Evolutionary conservation across 2,113 vertebrate genomes (phyloP), one percentile per base, ranked within the genome.

Genomic region (Nothoprocta perdicaria): DNA sequence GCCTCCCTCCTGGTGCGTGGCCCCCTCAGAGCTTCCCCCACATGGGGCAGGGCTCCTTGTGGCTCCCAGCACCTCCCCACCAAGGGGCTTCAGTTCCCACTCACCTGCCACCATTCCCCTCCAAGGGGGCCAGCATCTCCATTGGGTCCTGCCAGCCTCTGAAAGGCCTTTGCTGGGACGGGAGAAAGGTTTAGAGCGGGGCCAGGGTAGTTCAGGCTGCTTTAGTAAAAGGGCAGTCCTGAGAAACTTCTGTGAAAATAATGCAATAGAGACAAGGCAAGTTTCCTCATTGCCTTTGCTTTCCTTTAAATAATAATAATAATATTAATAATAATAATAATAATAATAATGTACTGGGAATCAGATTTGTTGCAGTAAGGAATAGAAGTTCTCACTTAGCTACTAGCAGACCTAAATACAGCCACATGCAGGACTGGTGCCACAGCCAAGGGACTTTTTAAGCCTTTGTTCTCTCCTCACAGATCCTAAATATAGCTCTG

Each of bases 151-250:
- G 14, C 55, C 22, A 18, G 55, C 4, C 0, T 24, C 60, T 0
- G 0, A 5, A 33, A 55, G 14, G n/a, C 61, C 21, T 52, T 14
- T 2, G 29, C 78, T 12, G 3, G 27, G 21, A 33, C 65, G 58
- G 48, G 33, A 50, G 67, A 43, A 65, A 38, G 0, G 22, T 0
- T 46, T 40, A 55, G 22, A 5, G 3, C 2, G 11, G 53, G 53
- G 53, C 15, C 27, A 29, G 27, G 53, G 53, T 16, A 29, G 27
- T 17, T 31, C 53, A 10, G 53, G 53, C 53, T 57, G 33, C 58
- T 48, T 23, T 40, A 17, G 0, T 1, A 50, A 17, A 6, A 73
- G 31, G 1, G 17, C 1, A 0, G 19, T 1, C 2, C 0, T 35
- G 18, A 35, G 52, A 84, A 71, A 43, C 29, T 72, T 50, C 4